These are phyloP conservation scores for Pissodes strobi DNA, from an alignment of 1,140 invertebrate species.

Conservation along the genomic window DNA sequence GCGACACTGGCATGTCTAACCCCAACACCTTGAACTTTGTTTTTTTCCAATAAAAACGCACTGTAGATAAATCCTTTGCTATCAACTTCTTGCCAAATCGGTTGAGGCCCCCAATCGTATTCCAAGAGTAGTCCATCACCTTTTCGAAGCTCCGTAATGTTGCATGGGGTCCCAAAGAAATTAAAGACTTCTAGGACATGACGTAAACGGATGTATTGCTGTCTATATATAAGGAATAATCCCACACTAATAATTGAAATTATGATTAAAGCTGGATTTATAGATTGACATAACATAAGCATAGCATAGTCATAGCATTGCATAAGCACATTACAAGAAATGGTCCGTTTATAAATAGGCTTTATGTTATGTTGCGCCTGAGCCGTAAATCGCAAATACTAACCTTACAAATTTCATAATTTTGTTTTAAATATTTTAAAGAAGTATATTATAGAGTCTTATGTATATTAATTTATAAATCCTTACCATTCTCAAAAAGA, in stretches of 20 bases:
- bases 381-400: no score
- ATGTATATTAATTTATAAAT: no score
- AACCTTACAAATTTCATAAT: no score
- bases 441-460: no score
- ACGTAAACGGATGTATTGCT: slow-evolving; percentile 74
- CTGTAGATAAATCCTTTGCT: slow-evolving; percentile 60
- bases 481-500: no score
- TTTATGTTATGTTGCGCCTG: no score
- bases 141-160: slow-evolving; percentile 57
- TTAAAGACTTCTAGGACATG: slow-evolving; percentile 78
- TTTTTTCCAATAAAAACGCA: slow-evolving; percentile 60
- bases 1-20: slow-evolving; percentile 54
- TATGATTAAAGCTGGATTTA: slow-evolving; percentile 66
- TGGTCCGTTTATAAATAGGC: no score
- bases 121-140: slow-evolving; percentile 55
- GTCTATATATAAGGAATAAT: slow-evolving; percentile 72
- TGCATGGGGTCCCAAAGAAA: slow-evolving; percentile 70
- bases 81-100: slow-evolving; percentile 55
- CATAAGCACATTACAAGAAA: no score
- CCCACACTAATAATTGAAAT: slow-evolving; percentile 68
- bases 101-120: slow-evolving; percentile 52
- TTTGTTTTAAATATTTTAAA: no score
- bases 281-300: no score
- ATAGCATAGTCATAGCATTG: no score
- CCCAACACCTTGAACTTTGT: slow-evolving; percentile 59